Percentiles rank a stretch among this genome's conserved stretches.
Conservation (phyloP, 2,888 invertebrate species). For the Timema podura region DNA sequence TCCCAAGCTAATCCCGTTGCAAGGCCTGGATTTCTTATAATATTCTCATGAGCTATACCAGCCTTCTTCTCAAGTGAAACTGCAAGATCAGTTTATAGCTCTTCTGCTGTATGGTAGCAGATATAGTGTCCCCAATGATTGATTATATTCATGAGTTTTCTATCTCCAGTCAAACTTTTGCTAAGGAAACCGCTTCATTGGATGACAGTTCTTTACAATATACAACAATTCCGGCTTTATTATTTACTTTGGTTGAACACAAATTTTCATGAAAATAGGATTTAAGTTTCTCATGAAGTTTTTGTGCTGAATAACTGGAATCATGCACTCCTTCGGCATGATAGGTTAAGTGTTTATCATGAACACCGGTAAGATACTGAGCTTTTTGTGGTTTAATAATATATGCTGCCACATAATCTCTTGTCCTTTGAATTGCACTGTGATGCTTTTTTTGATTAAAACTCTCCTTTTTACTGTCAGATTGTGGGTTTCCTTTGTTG, state of each 20-base stretch:
- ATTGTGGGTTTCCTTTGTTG: constrained; percentile 8
- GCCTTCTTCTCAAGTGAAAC: constrained; percentile 3
- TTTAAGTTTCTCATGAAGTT: constrained; percentile 12
- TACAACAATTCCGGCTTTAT: constrained; percentile 13
- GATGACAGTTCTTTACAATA: constrained; percentile 8
- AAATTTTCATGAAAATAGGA: constrained; percentile 1
- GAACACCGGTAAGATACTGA: constrained; percentile 13
- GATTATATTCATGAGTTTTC: constrained; percentile 15
- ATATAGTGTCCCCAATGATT: constrained; percentile 15
- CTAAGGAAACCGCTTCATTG: constrained; percentile 14
- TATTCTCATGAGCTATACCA: not conserved
- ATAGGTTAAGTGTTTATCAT: constrained; percentile 9
- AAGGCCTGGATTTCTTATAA: constrained; percentile 9
- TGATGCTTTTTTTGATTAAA: constrained; percentile 13
- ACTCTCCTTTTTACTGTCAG: constrained; percentile 5
- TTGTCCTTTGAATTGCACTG: constrained; percentile 8
- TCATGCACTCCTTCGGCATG: constrained; percentile 10
- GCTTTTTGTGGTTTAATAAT: constrained; percentile 13
- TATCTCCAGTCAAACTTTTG: constrained; percentile 14
- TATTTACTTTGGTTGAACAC: constrained; percentile 13
- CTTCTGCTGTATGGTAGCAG: constrained; percentile 11
- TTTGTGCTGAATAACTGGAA: constrained; percentile 13
- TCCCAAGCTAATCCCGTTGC: constrained; percentile 9
- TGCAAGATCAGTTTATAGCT: constrained; percentile 9
- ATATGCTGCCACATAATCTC: constrained; percentile 8